Evolutionary conservation across 2,113 vertebrate species (phyloP), one percentile per base, ranked within the genome.

Genomic region (Prinia subflava): DNA sequence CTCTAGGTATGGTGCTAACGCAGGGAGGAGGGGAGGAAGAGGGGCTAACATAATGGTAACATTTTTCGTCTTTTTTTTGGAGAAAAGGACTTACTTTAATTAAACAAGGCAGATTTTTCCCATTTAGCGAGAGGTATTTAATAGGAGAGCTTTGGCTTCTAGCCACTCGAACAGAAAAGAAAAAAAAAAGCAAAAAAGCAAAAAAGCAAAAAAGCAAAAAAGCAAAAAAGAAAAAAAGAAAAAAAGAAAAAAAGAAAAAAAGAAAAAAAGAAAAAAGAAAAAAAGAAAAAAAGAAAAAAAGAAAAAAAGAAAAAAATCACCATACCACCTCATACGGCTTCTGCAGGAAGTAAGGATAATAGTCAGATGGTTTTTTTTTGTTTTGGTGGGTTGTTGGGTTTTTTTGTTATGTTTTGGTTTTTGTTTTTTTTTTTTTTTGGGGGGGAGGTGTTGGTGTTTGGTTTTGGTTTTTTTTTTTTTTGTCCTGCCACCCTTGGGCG

Each of bases 281-380:
- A 77, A 57, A 18, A 17, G 5, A 44, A 33, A 80, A 73, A 50
- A 18, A 21, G 59, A 79, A 57, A 30, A 12, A 3, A 3, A n/a
- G 4, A 16, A 15, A 50, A 63, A 80, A 62, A 31, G 10, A 7
- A 30, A 14, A 17, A 28, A 76, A 37, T 8, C 27, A 47, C 31
- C 13, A 47, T 24, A 39, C 23, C 21, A n/a, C 23, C 27, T 64
- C 52, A 27, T 33, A 28, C 13, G 15, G 60, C 25, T 78, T 79
- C 91, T 83, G 47, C 70, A 91, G 42, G 41, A 83, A 94, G 64
- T 46, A 81, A 27, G 64, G 91, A 68, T 68, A 92, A 88, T 75
- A 62, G 62, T 70, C 13, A 30, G 19, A 27, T n/a, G 14, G 0
- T 65, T 18, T 47, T 18, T 20, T 63, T 62, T 21, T 31, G 5